phyloP scores from a whole-genome alignment of 2,888 invertebrate genomes.

The Drosophila melanocephala region DNA sequence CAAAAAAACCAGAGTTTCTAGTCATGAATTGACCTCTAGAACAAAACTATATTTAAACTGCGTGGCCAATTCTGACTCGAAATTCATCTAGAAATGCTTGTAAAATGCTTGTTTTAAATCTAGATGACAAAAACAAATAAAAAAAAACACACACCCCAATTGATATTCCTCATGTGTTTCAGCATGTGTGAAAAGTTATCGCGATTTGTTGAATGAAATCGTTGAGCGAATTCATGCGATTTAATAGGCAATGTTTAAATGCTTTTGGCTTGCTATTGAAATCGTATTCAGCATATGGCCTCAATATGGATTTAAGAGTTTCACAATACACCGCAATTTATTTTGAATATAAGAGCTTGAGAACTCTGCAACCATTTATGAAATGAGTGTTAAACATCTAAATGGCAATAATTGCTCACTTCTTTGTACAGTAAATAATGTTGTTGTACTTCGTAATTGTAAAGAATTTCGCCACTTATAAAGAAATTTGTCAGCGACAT shows the following conservation, averaged over 20 bases:
- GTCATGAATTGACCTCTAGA: background rate
- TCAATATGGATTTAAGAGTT: constrained; percentile 13
- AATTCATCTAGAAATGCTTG: background rate
- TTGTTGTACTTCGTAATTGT: background rate
- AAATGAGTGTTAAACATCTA: background rate
- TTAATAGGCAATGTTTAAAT: constrained; percentile 22
- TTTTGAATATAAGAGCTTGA: background rate
- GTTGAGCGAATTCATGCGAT: background rate
- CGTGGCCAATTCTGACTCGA: background rate
- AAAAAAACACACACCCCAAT: background rate
- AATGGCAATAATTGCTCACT: background rate
- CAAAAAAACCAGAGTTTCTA: background rate
- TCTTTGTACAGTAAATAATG: background rate
- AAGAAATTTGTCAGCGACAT: constrained; percentile 8
- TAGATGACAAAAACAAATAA: background rate
- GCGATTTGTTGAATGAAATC: constrained; percentile 6
- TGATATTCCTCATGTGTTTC: background rate
- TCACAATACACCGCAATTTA: constrained; percentile 6
- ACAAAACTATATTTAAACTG: background rate
- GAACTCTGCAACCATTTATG: background rate
- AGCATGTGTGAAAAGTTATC: background rate
- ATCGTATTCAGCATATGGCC: constrained; percentile 20
- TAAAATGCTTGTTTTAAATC: background rate
- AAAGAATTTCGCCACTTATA: constrained; percentile 12
- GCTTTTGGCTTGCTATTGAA: constrained; percentile 19